Percentiles rank a stretch among this genome's conserved stretches.
Conservation (phyloP, 2,888 invertebrate genomes). For the Zaprionus obscuricornis region DNA sequence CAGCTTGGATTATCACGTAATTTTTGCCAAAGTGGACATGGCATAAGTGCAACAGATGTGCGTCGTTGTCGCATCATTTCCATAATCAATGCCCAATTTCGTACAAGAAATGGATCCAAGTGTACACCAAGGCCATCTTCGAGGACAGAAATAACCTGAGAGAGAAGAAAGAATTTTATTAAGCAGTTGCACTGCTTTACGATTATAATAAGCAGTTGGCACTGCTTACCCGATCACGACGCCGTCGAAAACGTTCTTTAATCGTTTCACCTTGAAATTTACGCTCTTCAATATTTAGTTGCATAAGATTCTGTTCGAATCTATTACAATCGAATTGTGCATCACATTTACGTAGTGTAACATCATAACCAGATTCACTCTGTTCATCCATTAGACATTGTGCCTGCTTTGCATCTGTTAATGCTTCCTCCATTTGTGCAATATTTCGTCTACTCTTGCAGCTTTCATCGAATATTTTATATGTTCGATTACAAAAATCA, state of each 20-base stretch:
- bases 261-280: not conserved
- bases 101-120: constrained; percentile 64
- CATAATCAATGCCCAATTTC: constrained; percentile 41
- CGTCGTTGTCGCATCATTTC: constrained; percentile 3
- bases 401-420: constrained; percentile 62
- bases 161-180: not conserved
- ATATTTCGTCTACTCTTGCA: constrained; percentile 56
- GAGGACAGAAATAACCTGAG: constrained; percentile 54
- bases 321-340: constrained; percentile 70
- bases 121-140: constrained; percentile 67
- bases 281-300: constrained; percentile 53
- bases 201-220: too few relatives aligned
- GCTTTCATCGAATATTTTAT: not conserved
- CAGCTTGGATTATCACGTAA: constrained; percentile 64
- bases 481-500: not conserved
- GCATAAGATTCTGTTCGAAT: constrained; percentile 71
- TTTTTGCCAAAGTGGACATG: constrained; percentile 73
- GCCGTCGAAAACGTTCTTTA: constrained; percentile 7
- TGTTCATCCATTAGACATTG: constrained; percentile 1
- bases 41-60: constrained; percentile 28
- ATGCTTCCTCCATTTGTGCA: constrained; percentile 62
- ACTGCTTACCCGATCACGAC: constrained; percentile 31
- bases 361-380: not conserved
- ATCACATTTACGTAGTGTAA: constrained; percentile 69
- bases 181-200: too few relatives aligned